Percentiles rank a stretch among this genome's conserved stretches.
These are phyloP conservation scores for Ariolimax columbianus DNA, from an alignment of 2,888 invertebrate species.

Conservation along the genomic window DNA sequence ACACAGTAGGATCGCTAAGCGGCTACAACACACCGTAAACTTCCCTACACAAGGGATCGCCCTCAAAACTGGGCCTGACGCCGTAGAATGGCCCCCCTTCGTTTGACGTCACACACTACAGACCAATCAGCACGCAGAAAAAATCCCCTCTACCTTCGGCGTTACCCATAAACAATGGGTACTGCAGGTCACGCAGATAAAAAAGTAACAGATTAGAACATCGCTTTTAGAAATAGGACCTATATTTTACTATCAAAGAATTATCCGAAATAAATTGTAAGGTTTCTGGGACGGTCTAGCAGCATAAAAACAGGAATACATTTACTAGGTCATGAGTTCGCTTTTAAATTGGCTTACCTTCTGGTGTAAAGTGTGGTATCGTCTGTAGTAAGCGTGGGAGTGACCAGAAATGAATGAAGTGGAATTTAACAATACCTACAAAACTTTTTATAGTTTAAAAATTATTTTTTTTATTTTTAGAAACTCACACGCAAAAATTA, in stretches of 20 bases:
- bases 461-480: too few species aligned
- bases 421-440: background rate
- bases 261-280: too few species aligned
- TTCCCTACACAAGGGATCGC: slow-evolving; percentile 11
- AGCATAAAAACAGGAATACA: background rate
- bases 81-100: slow-evolving; percentile 32
- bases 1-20: background rate
- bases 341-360: background rate
- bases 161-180: slow-evolving; percentile 58
- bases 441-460: too few species aligned
- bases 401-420: background rate
- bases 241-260: too few species aligned
- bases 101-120: slow-evolving; percentile 74
- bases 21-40: background rate
- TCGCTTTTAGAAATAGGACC: too few species aligned
- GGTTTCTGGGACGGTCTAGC: too few species aligned
- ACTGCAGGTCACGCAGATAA: background rate
- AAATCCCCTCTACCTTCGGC: slow-evolving; percentile 69
- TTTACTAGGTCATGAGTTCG: background rate
- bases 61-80: slow-evolving; percentile 27
- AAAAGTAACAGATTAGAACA: background rate
- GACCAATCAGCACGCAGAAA: slow-evolving; percentile 74
- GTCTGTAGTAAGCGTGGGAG: slow-evolving; percentile 15
- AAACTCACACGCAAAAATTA: too few species aligned
- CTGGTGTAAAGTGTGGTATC: background rate